Percentiles rank a stretch among this genome's conserved stretches.
Conservation (phyloP, 2,113 vertebrate species). For the Oreotragus oreotragus region DNA sequence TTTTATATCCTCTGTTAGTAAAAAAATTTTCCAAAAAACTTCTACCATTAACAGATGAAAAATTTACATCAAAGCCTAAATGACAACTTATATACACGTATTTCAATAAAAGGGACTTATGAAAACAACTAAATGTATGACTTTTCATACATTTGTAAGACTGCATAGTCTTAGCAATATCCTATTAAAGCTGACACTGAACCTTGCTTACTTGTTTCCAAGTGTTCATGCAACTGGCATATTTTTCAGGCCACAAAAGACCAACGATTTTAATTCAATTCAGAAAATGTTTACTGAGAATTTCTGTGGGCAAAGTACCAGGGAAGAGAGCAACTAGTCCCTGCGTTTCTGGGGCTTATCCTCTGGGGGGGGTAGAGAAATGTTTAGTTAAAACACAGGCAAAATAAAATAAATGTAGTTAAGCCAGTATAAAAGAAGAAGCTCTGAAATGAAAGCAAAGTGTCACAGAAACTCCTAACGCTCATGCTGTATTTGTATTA, state of each 20-base stretch:
- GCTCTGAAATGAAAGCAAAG: background rate
- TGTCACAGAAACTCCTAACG: constrained; percentile 2
- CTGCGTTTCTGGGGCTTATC: background rate
- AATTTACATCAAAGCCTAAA: background rate
- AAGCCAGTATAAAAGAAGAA: constrained; percentile 6
- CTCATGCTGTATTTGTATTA: background rate
- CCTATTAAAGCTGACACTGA: background rate
- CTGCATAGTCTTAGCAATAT: background rate
- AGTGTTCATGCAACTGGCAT: background rate
- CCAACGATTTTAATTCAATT: background rate
- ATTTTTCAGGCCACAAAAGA: constrained; percentile 29
- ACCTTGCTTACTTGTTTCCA: background rate
- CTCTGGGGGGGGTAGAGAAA: background rate
- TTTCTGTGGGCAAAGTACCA: constrained; percentile 13
- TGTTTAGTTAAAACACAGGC: background rate
- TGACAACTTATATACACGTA: background rate
- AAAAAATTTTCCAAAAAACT: background rate
- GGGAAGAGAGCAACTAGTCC: background rate
- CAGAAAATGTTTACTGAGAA: constrained; percentile 21
- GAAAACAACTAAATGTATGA: background rate
- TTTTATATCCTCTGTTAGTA: constrained; percentile 22
- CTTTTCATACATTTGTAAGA: constrained; percentile 50
- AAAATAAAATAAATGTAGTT: constrained; percentile 22
- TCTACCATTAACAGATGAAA: constrained; percentile 14
- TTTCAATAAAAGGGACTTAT: constrained; percentile 29